Conservation (phyloP, 2,888 invertebrate species). For the Tinea trinotella region DNA sequence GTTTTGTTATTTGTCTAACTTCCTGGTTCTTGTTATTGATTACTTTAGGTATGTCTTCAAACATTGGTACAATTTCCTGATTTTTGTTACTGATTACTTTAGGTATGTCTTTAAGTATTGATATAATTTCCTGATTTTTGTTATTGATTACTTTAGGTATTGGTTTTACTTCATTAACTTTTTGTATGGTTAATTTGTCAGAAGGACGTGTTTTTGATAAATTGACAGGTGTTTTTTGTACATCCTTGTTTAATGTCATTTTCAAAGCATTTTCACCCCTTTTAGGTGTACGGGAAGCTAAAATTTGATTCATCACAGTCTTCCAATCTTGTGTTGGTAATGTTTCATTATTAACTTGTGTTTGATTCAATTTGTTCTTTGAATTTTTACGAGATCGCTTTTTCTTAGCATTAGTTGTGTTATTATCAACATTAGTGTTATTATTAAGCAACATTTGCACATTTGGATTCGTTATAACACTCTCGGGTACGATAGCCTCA, state of each 20-base stretch:
- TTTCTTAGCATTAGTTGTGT: not conserved
- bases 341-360: not conserved
- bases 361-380: not conserved
- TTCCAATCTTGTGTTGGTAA: slow-evolving; percentile 39
- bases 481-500: not conserved
- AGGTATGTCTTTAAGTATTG: too few relatives aligned
- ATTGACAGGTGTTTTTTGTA: not conserved
- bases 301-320: slow-evolving; percentile 47
- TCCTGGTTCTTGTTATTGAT: too few relatives aligned
- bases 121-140: too few relatives aligned
- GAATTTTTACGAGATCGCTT: not conserved
- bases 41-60: too few relatives aligned
- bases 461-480: not conserved
- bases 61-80: too few relatives aligned
- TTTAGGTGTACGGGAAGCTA: slow-evolving; percentile 51
- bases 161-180: not conserved
- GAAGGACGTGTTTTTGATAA: slow-evolving; percentile 1
- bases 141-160: too few relatives aligned
- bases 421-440: not conserved
- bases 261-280: slow-evolving; percentile 50
- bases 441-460: not conserved
- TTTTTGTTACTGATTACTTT: too few relatives aligned
- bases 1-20: not conserved
- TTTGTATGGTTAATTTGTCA: not conserved
- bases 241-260: not conserved